Conservation (phyloP, 2,797 vertebrate species). For the Melanotaenia boesemani region DNA sequence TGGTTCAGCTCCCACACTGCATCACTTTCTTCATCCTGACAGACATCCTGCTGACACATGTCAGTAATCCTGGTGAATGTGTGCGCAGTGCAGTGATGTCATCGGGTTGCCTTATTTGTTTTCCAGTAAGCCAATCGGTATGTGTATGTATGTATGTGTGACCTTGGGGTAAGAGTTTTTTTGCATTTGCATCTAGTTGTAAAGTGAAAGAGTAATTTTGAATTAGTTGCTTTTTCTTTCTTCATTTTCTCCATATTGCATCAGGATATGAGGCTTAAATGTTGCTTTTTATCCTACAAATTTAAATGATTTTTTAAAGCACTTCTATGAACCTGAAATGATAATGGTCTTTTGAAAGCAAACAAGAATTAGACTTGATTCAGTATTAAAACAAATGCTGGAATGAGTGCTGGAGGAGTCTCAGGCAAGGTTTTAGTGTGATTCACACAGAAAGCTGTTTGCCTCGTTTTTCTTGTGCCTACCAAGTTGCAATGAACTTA, state of each 20-base stretch:
- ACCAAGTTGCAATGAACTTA: background rate
- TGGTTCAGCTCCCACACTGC: conserved; percentile 30
- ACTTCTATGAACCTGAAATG: conserved; percentile 18
- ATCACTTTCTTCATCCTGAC: conserved; percentile 37
- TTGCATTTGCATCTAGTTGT: background rate
- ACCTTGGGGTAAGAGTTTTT: background rate
- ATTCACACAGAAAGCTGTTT: conserved; percentile 20
- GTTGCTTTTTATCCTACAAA: background rate
- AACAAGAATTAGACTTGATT: conserved; percentile 16
- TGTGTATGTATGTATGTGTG: background rate
- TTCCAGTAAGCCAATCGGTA: conserved; percentile 5
- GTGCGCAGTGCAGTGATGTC: conserved; percentile 26
- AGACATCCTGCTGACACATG: conserved; percentile 43
- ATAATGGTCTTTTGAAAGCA: conserved; percentile 13
- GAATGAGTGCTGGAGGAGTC: conserved; percentile 3
- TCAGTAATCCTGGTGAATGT: conserved; percentile 44
- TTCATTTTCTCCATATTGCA: conserved; percentile 17
- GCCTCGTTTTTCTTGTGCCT: conserved; percentile 18
- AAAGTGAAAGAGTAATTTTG: background rate
- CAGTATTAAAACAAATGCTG: background rate
- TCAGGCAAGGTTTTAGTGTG: conserved; percentile 1
- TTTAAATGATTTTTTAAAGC: background rate
- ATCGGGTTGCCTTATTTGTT: conserved; percentile 34
- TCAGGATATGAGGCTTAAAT: background rate
- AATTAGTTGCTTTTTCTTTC: conserved; percentile 12